Evolutionary conservation across 2,797 vertebrate species (phyloP).

Genomic region (Pseudopleuronectes americanus): DNA sequence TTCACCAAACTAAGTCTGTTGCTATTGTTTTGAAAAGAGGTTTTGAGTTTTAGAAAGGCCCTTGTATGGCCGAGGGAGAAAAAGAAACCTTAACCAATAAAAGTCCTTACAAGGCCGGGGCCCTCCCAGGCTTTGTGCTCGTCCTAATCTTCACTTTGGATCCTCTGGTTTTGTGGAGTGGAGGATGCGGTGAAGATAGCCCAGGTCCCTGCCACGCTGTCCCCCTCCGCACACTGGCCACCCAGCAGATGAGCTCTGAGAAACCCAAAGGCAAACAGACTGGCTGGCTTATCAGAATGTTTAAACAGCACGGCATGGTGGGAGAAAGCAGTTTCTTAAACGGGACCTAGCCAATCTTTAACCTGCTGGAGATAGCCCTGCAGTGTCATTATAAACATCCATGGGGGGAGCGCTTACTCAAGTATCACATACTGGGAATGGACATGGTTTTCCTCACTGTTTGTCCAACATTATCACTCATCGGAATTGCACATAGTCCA

Average conservation of each 20-base stretch:
- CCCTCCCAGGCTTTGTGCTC: conserved; percentile 32
- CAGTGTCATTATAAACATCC: conserved; percentile 46
- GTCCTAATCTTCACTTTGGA: conserved; percentile 55
- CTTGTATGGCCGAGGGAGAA: too few relatives aligned
- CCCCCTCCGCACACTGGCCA: conserved; percentile 36
- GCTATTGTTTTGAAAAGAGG: background rate
- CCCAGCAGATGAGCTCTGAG: conserved; percentile 59
- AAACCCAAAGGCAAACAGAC: conserved; percentile 73
- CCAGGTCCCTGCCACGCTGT: conserved; percentile 46
- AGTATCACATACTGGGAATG: conserved; percentile 24
- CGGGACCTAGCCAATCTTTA: conserved; percentile 43
- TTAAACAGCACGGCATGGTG: conserved; percentile 58
- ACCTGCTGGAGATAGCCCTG: conserved; percentile 41
- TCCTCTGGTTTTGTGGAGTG: conserved; percentile 39
- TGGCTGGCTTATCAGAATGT: conserved; percentile 68
- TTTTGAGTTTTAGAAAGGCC: too few relatives aligned
- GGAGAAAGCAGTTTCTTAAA: conserved; percentile 45
- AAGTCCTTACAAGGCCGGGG: conserved; percentile 26
- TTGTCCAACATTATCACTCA: conserved; percentile 34
- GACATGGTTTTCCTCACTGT: conserved; percentile 19
- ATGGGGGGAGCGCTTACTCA: conserved; percentile 36
- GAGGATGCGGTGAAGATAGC: conserved; percentile 40
- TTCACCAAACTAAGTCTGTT: background rate
- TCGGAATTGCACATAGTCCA: conserved; percentile 33
- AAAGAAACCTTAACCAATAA: background rate